phyloP scores from a whole-genome alignment of 2,888 invertebrate species.

The Luperina nickerlii region DNA sequence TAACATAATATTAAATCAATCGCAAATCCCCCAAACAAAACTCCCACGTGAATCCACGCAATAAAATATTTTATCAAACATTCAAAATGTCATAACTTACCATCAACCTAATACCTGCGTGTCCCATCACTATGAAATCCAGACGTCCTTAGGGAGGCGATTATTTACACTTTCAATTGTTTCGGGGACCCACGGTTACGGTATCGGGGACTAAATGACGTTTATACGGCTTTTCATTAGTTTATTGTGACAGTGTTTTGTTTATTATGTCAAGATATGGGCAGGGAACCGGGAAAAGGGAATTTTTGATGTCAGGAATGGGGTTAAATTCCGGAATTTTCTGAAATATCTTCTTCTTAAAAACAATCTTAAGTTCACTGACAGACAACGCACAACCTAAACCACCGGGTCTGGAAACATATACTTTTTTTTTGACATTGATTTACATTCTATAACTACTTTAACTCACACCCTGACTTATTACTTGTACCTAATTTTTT shows the following conservation, averaged over 20 bases:
- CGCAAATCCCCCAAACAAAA: neutral
- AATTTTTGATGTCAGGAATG: neutral
- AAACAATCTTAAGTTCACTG: neutral
- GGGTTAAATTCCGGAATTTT: neutral
- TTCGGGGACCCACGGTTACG: conserved; percentile 10
- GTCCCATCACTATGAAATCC: conserved; percentile 38
- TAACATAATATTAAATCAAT: neutral
- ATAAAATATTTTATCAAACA: conserved; percentile 11
- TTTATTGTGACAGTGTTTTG: conserved; percentile 32
- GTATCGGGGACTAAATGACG: conserved; percentile 33
- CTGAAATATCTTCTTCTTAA: neutral
- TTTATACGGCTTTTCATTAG: conserved; percentile 40
- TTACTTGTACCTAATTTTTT: too few species aligned
- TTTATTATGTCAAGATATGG: conserved; percentile 40
- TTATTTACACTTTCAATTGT: conserved; percentile 57
- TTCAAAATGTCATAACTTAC: conserved; percentile 16
- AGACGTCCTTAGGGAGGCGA: conserved; percentile 50
- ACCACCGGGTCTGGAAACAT: too few species aligned
- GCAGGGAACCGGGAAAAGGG: neutral
- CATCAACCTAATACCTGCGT: conserved; percentile 29
- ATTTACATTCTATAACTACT: too few species aligned
- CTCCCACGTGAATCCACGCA: neutral
- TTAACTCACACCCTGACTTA: too few species aligned
- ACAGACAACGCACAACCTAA: neutral
- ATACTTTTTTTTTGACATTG: too few species aligned